Evolutionary conservation across 2,888 invertebrate species (phyloP).

Genomic region (Drosophila sordidapex): DNA sequence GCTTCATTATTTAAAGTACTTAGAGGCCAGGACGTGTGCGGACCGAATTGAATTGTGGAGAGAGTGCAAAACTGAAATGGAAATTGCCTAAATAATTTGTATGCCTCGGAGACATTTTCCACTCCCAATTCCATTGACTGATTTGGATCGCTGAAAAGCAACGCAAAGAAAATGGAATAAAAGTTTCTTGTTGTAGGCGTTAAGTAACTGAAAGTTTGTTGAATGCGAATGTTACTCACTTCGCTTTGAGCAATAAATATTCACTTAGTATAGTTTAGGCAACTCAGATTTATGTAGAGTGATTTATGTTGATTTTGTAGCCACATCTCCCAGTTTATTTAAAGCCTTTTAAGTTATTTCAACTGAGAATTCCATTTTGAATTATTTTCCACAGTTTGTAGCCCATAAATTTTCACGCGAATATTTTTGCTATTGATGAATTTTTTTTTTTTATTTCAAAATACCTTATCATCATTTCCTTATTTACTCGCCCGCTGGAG

Average conservation of each 20-base stretch:
- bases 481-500: slow-evolving; percentile 23
- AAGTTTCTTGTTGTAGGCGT: not conserved
- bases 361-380: not conserved
- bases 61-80: slow-evolving; percentile 51
- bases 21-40: slow-evolving; percentile 46
- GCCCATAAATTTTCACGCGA: slow-evolving; percentile 1
- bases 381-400: not conserved
- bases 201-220: not conserved
- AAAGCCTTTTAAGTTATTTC: not conserved
- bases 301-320: not conserved
- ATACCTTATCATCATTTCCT: slow-evolving; percentile 35
- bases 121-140: slow-evolving; percentile 30
- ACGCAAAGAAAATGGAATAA: slow-evolving; percentile 9
- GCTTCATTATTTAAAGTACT: slow-evolving; percentile 79
- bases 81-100: slow-evolving; percentile 78
- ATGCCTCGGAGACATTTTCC: slow-evolving; percentile 51
- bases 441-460: not conserved
- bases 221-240: not conserved
- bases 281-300: not conserved
- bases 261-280: not conserved
- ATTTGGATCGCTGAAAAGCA: slow-evolving; percentile 27
- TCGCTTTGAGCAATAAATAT: not conserved
- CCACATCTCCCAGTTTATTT: not conserved
- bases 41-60: slow-evolving; percentile 56
- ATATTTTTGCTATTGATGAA: slow-evolving; percentile 9